Evolutionary conservation across 2,888 invertebrate species (phyloP), one percentile per base, ranked within the genome.

Genomic region (Idaea aversata): DNA sequence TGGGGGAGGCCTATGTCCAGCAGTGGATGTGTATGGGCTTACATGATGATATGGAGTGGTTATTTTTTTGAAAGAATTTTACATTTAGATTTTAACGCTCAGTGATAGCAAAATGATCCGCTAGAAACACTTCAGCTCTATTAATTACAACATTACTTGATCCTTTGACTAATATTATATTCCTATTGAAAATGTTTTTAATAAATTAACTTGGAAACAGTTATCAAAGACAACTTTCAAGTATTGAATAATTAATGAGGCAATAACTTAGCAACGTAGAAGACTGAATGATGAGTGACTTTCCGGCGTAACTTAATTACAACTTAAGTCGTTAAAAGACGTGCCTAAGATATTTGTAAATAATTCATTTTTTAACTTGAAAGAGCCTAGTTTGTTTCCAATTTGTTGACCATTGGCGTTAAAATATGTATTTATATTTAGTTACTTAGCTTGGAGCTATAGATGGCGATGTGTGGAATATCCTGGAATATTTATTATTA

Each of bases 181-280:
- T 47, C 47, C 7, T 25, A 25, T 25, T 25, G 2, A 25, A 25
- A 25, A 25, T 25, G 25, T 25, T 25, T 25, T 47, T 7, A 47
- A 47, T 47, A 47, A 47, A 47, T 47, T 47, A 47, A 13, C 5
- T 47, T 47, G 7, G 4, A 47, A 47, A 47, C 47, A 47, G 47
- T 47, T 47, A 47, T 47, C 47, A 47, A 47, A 47, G 47, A 47
- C 47, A 47, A 47, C 47, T 47, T 47, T 47, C 47, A 5, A 47
- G 47, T 47, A 58, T 47, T 73, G 65, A 70, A 70, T 73, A 71
- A 69, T 65, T 71, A 67, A 73, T 68, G 34, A 61, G 35, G 68
- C 65, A 67, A 71, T 73, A 69, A 69, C 67, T 71, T 63, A 59
- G 60, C 67, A 63, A 69, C 69, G 70, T 69, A 70, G 65, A n/a